A percentile compares a stretch with the other conserved stretches of the same genome.
phyloP scores from a whole-genome alignment of 2,888 invertebrate genomes.

The Caradrina kadenii region DNA sequence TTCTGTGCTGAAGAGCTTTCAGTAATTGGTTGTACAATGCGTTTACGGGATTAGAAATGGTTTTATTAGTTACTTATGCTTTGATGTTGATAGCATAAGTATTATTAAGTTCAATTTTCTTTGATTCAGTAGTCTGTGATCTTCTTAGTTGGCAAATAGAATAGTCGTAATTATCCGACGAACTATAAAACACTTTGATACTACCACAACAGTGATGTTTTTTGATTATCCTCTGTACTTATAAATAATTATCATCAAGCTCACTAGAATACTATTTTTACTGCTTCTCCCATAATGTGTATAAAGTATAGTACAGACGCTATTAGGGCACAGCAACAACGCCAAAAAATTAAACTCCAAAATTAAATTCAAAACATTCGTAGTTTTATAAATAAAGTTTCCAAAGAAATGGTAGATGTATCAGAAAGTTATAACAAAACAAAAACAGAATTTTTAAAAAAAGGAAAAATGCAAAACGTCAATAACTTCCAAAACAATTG shows the following conservation, averaged over 20 bases:
- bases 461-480: not conserved
- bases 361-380: too few relatives aligned
- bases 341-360: too few relatives aligned
- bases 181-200: not conserved
- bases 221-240: too few relatives aligned
- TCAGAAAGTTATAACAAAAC: not conserved
- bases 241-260: too few relatives aligned
- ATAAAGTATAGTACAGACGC: too few relatives aligned
- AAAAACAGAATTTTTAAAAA: not conserved
- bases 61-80: not conserved
- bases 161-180: too few relatives aligned
- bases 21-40: conserved; percentile 38
- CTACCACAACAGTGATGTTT: not conserved
- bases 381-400: too few relatives aligned
- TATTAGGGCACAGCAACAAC: too few relatives aligned
- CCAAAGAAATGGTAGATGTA: too few relatives aligned
- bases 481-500: conserved; percentile 1
- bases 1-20: conserved; percentile 31
- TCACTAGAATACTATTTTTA: too few relatives aligned
- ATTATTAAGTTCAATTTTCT: not conserved
- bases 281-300: too few relatives aligned
- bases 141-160: not conserved
- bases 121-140: not conserved
- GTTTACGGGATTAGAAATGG: conserved; percentile 12
- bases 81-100: not conserved